Percentiles rank a stretch among this genome's conserved stretches.
Conservation (phyloP, 1,140 invertebrate species). For the Mylabris phalerata region DNA sequence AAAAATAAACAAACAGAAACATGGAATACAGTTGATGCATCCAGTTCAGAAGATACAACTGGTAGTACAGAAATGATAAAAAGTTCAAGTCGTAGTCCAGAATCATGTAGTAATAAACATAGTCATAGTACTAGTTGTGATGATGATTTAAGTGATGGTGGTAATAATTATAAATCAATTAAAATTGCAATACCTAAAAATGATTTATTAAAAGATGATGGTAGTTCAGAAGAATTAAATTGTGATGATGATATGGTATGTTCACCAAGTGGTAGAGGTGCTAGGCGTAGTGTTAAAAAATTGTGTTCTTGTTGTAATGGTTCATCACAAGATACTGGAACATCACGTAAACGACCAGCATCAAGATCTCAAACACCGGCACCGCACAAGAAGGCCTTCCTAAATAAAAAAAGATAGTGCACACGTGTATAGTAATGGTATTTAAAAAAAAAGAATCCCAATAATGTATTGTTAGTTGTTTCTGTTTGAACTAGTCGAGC, state of each 20-base stretch:
- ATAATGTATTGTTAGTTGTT: slow-evolving; percentile 25
- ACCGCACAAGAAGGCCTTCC: slow-evolving; percentile 36
- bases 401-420: slow-evolving; percentile 41
- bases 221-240: slow-evolving; percentile 31
- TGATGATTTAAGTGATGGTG: slow-evolving; percentile 21
- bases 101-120: slow-evolving; percentile 19
- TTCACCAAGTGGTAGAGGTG: slow-evolving; percentile 31
- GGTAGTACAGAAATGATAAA: slow-evolving; percentile 29
- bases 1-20: slow-evolving; percentile 17
- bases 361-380: slow-evolving; percentile 30
- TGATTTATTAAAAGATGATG: slow-evolving; percentile 29
- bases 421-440: slow-evolving; percentile 23
- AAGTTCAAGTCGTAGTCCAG: slow-evolving; percentile 20
- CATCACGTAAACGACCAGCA: slow-evolving; percentile 31
- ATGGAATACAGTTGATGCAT: slow-evolving; percentile 29
- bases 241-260: slow-evolving; percentile 27
- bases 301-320: slow-evolving; percentile 39
- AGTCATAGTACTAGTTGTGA: slow-evolving; percentile 19
- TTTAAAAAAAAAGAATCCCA: slow-evolving; percentile 13
- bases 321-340: slow-evolving; percentile 23
- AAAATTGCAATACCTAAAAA: slow-evolving; percentile 28
- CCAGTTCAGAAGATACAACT: slow-evolving; percentile 37
- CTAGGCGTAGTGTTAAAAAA: slow-evolving; percentile 34
- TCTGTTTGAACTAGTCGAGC: slow-evolving; percentile 27
- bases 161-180: slow-evolving; percentile 26